Evolutionary conservation across 2,888 invertebrate species (phyloP).

Genomic region (Drosophila ezoana): DNA sequence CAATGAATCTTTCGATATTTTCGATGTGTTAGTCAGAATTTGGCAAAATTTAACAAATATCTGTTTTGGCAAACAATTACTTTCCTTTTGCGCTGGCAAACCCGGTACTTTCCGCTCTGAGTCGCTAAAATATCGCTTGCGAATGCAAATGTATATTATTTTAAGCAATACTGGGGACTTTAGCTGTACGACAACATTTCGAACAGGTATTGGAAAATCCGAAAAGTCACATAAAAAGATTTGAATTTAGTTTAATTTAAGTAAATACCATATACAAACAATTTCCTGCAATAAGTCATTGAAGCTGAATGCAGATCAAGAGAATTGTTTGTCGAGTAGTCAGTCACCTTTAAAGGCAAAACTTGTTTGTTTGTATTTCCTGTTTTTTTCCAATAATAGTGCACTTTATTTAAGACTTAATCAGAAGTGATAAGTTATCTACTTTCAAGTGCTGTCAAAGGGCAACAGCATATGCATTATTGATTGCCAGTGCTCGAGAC

Average conservation of each 20-base stretch:
- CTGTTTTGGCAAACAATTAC: constrained; percentile 17
- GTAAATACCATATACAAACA: neutral
- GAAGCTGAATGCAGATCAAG: too few relatives aligned
- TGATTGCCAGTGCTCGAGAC: constrained; percentile 12
- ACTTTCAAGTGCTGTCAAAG: constrained; percentile 9
- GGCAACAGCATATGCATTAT: neutral
- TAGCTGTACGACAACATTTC: constrained; percentile 19
- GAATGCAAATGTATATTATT: constrained; percentile 4
- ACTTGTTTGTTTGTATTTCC: constrained; percentile 21
- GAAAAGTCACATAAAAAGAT: neutral
- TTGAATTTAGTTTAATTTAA: neutral
- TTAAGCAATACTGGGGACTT: neutral
- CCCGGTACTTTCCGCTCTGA: constrained; percentile 20
- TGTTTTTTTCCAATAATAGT: constrained; percentile 5
- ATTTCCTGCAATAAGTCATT: too few relatives aligned
- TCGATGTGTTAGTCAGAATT: constrained; percentile 55
- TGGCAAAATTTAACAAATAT: constrained; percentile 6
- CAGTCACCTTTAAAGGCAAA: neutral
- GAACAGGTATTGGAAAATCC: neutral
- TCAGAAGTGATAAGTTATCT: constrained; percentile 13
- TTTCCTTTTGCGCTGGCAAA: constrained; percentile 36
- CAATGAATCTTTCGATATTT: constrained; percentile 54
- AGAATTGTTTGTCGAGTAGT: too few relatives aligned
- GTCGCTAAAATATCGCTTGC: constrained; percentile 12
- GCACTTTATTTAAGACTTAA: constrained; percentile 2